Conservation (phyloP, 2,797 vertebrate genomes). For the Oreortyx pictus region DNA sequence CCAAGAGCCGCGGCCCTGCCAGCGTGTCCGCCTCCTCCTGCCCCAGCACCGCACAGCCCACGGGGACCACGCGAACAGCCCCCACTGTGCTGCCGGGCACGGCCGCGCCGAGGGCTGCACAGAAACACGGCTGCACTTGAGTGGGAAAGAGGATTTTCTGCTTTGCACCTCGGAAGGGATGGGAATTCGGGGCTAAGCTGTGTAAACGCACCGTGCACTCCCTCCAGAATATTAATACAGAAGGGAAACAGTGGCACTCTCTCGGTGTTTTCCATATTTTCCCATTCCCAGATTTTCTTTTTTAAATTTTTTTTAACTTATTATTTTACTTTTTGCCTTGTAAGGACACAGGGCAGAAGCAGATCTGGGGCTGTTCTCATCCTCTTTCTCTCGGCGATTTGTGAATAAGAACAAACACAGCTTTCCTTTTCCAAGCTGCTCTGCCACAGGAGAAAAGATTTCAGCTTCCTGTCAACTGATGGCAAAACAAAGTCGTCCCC, state of each 20-base stretch:
- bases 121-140: rapidly evolving
- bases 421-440: background rate
- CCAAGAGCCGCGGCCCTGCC: conserved; percentile 51
- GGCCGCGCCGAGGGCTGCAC: rapidly evolving
- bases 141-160: background rate
- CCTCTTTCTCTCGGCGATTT: background rate
- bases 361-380: background rate
- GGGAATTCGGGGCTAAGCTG: background rate
- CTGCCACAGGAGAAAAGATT: background rate
- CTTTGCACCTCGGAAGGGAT: background rate
- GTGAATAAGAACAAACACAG: rapidly evolving
- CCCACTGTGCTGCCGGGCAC: background rate
- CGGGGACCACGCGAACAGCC: background rate
- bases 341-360: rapidly evolving
- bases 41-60: background rate
- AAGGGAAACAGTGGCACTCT: background rate
- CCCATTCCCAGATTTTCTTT: background rate
- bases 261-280: background rate
- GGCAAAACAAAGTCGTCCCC: background rate
- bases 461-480: background rate
- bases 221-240: background rate
- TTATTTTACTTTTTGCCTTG: background rate
- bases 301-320: background rate
- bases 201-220: rapidly evolving
- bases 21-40: background rate